Percentiles rank a stretch among this genome's conserved stretches.
Conservation (phyloP, 2,888 invertebrate genomes). For the Chymomyza fuscimana region DNA sequence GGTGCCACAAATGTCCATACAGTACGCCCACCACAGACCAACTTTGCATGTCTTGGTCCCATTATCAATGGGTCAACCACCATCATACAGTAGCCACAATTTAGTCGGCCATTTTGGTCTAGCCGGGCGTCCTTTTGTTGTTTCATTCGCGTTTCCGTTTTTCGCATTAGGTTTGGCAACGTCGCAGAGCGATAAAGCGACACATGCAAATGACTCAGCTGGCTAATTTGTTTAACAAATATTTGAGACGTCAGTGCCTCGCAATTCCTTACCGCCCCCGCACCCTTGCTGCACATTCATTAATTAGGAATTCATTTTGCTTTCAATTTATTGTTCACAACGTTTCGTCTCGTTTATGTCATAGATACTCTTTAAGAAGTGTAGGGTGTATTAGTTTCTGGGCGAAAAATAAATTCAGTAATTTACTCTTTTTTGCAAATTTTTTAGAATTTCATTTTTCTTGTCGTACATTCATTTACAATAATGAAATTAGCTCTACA, state of each 20-base stretch:
- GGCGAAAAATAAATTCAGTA: neutral
- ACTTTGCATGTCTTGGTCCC: constrained; percentile 57
- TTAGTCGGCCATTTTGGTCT: constrained; percentile 10
- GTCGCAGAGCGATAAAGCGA: constrained; percentile 27
- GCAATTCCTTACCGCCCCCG: neutral
- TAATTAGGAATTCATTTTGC: constrained; percentile 56
- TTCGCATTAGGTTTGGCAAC: constrained; percentile 12
- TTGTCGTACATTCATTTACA: too few relatives aligned
- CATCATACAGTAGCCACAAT: constrained; percentile 16
- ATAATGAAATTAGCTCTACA: too few relatives aligned
- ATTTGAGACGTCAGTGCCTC: constrained; percentile 29
- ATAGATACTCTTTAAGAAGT: constrained; percentile 9
- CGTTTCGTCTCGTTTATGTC: constrained; percentile 37
- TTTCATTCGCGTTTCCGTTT: constrained; percentile 31
- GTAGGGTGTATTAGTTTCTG: constrained; percentile 17
- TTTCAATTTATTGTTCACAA: constrained; percentile 10
- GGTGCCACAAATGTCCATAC: neutral
- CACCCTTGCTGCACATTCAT: constrained; percentile 23
- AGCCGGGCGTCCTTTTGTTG: neutral
- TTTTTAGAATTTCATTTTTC: too few relatives aligned
- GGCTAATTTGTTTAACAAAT: constrained; percentile 63
- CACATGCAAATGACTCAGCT: constrained; percentile 50
- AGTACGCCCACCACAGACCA: neutral
- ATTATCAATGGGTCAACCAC: constrained; percentile 37
- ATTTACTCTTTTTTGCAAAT: too few relatives aligned